These are phyloP conservation scores for Enteromius trimaculatus DNA, from an alignment of 2,797 vertebrate genomes.

Conservation along the genomic window DNA sequence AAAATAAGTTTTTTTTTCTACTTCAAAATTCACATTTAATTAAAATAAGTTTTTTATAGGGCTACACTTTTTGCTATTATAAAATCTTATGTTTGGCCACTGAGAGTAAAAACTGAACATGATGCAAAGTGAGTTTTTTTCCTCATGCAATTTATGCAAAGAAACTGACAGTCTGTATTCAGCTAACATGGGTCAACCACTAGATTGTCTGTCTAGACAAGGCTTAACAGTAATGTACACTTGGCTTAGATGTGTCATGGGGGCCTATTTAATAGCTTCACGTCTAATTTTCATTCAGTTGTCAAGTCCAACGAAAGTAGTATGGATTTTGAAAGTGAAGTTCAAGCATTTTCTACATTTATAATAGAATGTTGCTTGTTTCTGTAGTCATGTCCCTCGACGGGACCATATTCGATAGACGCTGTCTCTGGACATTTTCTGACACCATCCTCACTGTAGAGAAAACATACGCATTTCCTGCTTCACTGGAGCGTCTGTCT, in stretches of 20 bases:
- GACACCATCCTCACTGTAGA: constrained; percentile 8
- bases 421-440: constrained; percentile 18
- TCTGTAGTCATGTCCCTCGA: background rate
- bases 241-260: background rate
- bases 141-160: constrained; percentile 14
- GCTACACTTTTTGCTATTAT: background rate
- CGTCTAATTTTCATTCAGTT: constrained; percentile 10
- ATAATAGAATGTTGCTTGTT: constrained; percentile 4
- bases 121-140: background rate
- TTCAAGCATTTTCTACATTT: constrained; percentile 13
- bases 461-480: constrained; percentile 24
- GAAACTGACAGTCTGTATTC: constrained; percentile 11
- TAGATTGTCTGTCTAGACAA: constrained; percentile 45
- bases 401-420: background rate
- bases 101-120: background rate
- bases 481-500: constrained; percentile 41
- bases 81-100: background rate
- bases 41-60: background rate
- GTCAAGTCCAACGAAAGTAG: constrained; percentile 2
- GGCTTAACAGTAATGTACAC: constrained; percentile 15
- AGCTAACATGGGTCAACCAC: constrained; percentile 19
- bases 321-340: background rate
- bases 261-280: constrained; percentile 17
- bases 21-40: background rate
- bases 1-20: background rate